These are phyloP conservation scores for Noctua comes DNA, from an alignment of 2,888 invertebrate species.

Conservation along the genomic window DNA sequence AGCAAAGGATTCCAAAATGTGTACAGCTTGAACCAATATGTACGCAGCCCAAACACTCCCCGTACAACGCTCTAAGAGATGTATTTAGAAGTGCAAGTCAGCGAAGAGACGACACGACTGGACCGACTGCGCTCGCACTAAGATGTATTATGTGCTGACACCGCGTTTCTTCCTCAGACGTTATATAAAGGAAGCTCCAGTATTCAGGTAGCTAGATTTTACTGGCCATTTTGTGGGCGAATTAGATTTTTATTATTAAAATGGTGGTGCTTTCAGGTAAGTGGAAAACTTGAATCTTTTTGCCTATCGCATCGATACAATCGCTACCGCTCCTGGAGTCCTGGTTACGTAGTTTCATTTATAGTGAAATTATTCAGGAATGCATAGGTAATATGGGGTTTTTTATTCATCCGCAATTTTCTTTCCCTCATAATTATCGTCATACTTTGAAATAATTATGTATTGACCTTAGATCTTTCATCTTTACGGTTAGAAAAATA, in stretches of 20 bases:
- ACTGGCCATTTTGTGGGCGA: slow-evolving; percentile 53
- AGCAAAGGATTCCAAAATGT: slow-evolving; percentile 43
- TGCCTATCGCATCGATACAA: slow-evolving; percentile 44
- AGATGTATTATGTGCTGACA: slow-evolving; percentile 63
- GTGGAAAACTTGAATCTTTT: slow-evolving; percentile 52
- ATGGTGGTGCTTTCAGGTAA: slow-evolving; percentile 51
- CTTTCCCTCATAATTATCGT: background rate
- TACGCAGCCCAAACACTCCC: slow-evolving; percentile 36
- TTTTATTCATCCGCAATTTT: slow-evolving; percentile 10
- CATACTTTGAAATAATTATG: slow-evolving; percentile 2
- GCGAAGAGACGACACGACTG: slow-evolving; percentile 57
- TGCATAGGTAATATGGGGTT: slow-evolving; percentile 11
- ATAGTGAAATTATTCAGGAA: slow-evolving; percentile 31
- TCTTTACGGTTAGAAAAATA: slow-evolving; percentile 43
- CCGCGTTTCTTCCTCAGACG: slow-evolving; percentile 45
- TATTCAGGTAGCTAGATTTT: slow-evolving; percentile 60
- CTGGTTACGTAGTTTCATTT: slow-evolving; percentile 30
- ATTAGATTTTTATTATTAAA: slow-evolving; percentile 63
- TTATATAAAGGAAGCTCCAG: slow-evolving; percentile 46
- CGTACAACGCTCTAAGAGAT: slow-evolving; percentile 47
- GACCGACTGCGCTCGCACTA: slow-evolving; percentile 60
- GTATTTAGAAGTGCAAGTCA: slow-evolving; percentile 63
- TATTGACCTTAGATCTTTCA: slow-evolving; percentile 1
- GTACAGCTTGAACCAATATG: slow-evolving; percentile 37
- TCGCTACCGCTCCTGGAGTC: slow-evolving; percentile 33